phyloP scores from a whole-genome alignment of 2,113 vertebrate species.

The Eurypyga helias region DNA sequence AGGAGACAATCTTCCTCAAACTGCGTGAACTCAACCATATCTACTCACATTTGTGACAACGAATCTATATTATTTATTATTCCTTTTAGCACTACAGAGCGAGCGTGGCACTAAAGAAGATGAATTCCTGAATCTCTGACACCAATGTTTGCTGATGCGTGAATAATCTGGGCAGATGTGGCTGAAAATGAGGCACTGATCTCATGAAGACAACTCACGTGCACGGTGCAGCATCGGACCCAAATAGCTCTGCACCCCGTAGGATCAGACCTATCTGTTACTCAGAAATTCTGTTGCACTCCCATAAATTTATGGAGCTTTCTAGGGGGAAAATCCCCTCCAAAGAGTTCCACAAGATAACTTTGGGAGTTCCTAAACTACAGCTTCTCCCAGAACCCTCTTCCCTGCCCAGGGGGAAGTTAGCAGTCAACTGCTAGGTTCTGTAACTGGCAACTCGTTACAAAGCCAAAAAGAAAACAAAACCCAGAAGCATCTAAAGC shows the following conservation, averaged over 20 bases:
- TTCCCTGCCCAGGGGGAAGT: not conserved
- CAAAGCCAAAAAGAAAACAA: too few relatives aligned
- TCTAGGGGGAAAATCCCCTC: not conserved
- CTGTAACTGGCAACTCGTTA: not conserved
- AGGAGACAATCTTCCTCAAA: constrained; percentile 29
- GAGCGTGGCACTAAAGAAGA: not conserved
- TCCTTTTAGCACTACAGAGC: not conserved
- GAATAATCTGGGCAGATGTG: not conserved
- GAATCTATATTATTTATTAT: constrained; percentile 30
- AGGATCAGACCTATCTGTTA: not conserved
- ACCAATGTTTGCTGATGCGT: not conserved
- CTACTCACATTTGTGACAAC: constrained; percentile 15
- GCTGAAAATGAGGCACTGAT: not conserved
- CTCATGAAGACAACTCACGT: not conserved
- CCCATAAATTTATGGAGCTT: not conserved
- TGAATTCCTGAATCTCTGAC: not conserved
- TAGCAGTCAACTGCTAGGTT: not conserved
- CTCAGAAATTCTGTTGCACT: not conserved
- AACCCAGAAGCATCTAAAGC: not conserved
- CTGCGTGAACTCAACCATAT: constrained; percentile 34
- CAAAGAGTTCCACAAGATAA: not conserved
- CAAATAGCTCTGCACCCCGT: not conserved
- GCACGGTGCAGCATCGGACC: not conserved
- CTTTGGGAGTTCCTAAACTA: not conserved
- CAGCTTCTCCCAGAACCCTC: not conserved